Conservation (phyloP, 2,888 invertebrate genomes). For the Panzeria rudis region DNA sequence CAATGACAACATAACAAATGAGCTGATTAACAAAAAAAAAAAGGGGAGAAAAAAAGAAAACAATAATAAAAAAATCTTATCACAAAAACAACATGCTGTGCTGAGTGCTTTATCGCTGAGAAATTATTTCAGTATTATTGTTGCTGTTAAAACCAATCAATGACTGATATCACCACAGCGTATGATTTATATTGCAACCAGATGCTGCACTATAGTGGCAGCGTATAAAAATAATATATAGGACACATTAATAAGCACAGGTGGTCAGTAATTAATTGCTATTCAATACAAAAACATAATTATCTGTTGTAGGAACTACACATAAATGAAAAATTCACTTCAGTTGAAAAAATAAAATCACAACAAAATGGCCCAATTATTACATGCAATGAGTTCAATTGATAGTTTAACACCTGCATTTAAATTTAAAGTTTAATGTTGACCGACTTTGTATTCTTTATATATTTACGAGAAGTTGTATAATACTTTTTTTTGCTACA, state of each 20-base stretch:
- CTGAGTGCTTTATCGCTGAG: constrained; percentile 4
- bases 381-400: neutral
- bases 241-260: constrained; percentile 44
- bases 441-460: constrained; percentile 26
- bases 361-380: too few relatives aligned
- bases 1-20: constrained; percentile 42
- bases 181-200: constrained; percentile 62
- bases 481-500: constrained; percentile 3
- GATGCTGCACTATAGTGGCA: constrained; percentile 39
- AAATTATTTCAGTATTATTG: neutral
- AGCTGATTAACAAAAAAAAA: constrained; percentile 32
- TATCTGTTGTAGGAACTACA: constrained; percentile 1
- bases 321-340: neutral
- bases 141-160: constrained; percentile 27
- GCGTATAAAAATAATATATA: constrained; percentile 31
- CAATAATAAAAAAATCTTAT: neutral
- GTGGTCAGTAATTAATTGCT: constrained; percentile 49
- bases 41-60: neutral
- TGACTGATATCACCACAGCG: constrained; percentile 20
- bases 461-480: constrained; percentile 5
- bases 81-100: constrained; percentile 15
- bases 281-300: constrained; percentile 34
- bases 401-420: constrained; percentile 11
- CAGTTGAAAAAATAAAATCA: neutral
- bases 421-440: constrained; percentile 12